phyloP scores from a whole-genome alignment of 1,140 invertebrate species.

The Drosophila dunni region DNA sequence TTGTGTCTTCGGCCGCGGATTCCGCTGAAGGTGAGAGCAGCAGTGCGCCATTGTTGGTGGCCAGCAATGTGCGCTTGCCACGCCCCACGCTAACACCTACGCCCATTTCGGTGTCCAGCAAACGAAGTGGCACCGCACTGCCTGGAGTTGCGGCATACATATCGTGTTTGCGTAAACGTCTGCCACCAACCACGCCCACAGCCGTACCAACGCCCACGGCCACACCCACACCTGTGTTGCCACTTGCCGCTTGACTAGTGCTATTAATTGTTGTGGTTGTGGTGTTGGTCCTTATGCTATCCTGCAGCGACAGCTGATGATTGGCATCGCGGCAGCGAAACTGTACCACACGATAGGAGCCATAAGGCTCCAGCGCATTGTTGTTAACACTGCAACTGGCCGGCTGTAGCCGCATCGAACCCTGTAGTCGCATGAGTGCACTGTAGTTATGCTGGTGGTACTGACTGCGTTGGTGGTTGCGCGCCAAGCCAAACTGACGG shows the following conservation, averaged over 20 bases:
- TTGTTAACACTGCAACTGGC: conserved; percentile 72
- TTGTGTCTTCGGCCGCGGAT: conserved; percentile 21
- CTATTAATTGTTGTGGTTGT: conserved; percentile 73
- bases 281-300: conserved; percentile 72
- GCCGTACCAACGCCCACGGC: not conserved
- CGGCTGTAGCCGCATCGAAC: conserved; percentile 69
- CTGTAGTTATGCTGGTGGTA: conserved; percentile 77
- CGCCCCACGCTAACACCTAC: conserved; percentile 37
- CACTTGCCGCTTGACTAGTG: conserved; percentile 39
- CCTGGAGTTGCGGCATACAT: conserved; percentile 23
- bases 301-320: conserved; percentile 72
- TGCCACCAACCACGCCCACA: conserved; percentile 2
- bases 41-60: conserved; percentile 69
- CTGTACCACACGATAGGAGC: conserved; percentile 77
- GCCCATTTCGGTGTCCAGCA: conserved; percentile 54
- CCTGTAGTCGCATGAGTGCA: conserved; percentile 65
- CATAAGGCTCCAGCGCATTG: conserved; percentile 75
- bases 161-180: conserved; percentile 58
- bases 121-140: conserved; percentile 46
- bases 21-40: conserved; percentile 42
- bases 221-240: conserved; percentile 3
- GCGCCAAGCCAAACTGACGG: conserved; percentile 64
- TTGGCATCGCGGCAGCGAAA: conserved; percentile 72
- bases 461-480: conserved; percentile 63
- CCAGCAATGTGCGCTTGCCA: conserved; percentile 59